Percentiles rank a stretch among this genome's conserved stretches.
Conservation (phyloP, 2,888 invertebrate genomes). For the Strigamia transsilvanica region DNA sequence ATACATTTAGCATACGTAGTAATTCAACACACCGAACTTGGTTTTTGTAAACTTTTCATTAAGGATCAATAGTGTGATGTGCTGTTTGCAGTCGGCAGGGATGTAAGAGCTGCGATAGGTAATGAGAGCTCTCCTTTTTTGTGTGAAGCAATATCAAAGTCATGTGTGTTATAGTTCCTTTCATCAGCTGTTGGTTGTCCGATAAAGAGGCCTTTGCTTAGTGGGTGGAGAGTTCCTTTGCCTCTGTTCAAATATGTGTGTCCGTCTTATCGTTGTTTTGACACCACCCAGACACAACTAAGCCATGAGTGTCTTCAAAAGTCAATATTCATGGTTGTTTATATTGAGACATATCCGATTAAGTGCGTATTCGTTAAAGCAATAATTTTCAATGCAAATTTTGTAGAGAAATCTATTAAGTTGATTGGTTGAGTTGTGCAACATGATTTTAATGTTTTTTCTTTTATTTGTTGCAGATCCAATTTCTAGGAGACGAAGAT, state of each 20-base stretch:
- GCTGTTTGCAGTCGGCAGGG: neutral
- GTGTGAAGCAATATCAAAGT: conserved; percentile 11
- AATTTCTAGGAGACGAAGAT: neutral
- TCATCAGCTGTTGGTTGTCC: conserved; percentile 50
- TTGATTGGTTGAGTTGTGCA: neutral
- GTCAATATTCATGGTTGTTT: conserved; percentile 5
- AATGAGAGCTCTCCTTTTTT: neutral
- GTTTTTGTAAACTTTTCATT: neutral
- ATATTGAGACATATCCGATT: neutral
- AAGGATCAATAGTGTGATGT: conserved; percentile 24
- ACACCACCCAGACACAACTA: conserved; percentile 45
- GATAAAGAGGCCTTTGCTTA: conserved; percentile 52
- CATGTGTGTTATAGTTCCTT: conserved; percentile 36
- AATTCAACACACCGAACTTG: neutral
- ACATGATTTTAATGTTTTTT: neutral
- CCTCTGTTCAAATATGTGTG: conserved; percentile 52
- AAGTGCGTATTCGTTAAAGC: too few relatives aligned
- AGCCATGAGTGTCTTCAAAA: neutral
- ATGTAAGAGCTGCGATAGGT: conserved; percentile 16
- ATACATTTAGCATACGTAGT: neutral
- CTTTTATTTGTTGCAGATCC: neutral
- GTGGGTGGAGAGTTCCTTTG: conserved; percentile 50
- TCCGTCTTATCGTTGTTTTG: conserved; percentile 50
- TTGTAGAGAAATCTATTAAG: neutral
- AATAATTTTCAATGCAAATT: too few relatives aligned